phyloP scores from a whole-genome alignment of 1,140 invertebrate species.

The Muscidifurax raptorellus region DNA sequence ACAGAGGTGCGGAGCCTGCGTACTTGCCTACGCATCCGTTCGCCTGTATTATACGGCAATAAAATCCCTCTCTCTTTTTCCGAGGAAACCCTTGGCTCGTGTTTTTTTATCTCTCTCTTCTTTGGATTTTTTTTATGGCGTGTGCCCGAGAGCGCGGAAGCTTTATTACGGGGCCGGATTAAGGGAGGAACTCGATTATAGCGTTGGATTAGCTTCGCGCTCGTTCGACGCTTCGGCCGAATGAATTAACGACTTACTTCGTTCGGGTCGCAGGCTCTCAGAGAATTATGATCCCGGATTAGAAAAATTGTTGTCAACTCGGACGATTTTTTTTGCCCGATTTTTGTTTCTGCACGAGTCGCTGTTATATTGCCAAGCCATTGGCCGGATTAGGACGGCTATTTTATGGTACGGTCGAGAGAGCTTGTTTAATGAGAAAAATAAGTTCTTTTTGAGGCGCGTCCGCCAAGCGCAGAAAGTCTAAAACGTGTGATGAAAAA shows the following conservation, averaged over 20 bases:
- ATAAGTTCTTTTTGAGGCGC: no score
- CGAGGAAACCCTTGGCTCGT: constrained; percentile 15
- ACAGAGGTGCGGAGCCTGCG: no score
- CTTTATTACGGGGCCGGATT: constrained; percentile 48
- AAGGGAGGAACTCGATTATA: constrained; percentile 58
- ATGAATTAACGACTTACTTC: constrained; percentile 56
- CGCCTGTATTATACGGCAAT: background rate
- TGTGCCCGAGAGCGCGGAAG: background rate
- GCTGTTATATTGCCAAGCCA: background rate
- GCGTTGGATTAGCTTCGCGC: constrained; percentile 60
- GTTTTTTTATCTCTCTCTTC: constrained; percentile 15
- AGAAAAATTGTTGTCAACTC: constrained; percentile 6
- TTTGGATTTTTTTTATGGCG: background rate
- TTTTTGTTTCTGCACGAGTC: constrained; percentile 9
- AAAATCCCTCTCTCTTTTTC: background rate
- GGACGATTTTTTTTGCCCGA: constrained; percentile 31
- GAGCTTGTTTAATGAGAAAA: no score
- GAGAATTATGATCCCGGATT: background rate
- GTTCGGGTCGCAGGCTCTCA: background rate
- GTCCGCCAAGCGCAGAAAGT: no score
- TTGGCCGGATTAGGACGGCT: constrained; percentile 4
- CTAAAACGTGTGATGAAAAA: background rate
- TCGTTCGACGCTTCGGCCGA: constrained; percentile 17
- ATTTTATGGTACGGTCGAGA: background rate
- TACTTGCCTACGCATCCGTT: background rate